Percentiles rank a stretch among this genome's conserved stretches.
phyloP scores from a whole-genome alignment of 2,888 invertebrate species.

The Electrophaes corylata region DNA sequence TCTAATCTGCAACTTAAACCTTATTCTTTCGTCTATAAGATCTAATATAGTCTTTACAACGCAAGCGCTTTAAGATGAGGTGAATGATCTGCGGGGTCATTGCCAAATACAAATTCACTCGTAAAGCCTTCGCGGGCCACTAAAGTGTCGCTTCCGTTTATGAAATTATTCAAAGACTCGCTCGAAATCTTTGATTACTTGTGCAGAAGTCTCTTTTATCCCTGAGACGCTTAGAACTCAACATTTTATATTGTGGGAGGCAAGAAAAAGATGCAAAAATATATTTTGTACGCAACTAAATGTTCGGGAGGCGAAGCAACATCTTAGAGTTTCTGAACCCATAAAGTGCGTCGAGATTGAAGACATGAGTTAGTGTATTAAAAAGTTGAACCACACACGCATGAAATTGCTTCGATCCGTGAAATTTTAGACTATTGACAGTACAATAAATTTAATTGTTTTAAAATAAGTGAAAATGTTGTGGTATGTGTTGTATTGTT shows the following conservation, averaged over 20 bases:
- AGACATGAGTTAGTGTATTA: conserved; percentile 77
- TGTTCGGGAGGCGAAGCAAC: conserved; percentile 46
- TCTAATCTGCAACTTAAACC: conserved; percentile 17
- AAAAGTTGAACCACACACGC: conserved; percentile 64
- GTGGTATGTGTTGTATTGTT: conserved; percentile 53
- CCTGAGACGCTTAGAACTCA: conserved; percentile 7
- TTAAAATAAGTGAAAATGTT: conserved; percentile 47
- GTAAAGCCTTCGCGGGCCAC: conserved; percentile 63
- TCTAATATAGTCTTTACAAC: conserved; percentile 25
- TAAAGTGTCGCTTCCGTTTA: conserved; percentile 64
- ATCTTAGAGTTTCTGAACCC: conserved; percentile 66
- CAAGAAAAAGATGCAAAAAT: not conserved
- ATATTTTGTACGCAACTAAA: conserved; percentile 17
- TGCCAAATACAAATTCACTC: conserved; percentile 73
- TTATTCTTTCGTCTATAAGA: conserved; percentile 26
- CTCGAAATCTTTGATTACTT: conserved; percentile 41
- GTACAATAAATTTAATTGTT: not conserved
- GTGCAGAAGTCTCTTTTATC: conserved; percentile 24
- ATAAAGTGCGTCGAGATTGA: conserved; percentile 67
- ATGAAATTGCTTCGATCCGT: conserved; percentile 54
- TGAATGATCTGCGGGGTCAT: conserved; percentile 77
- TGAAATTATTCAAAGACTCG: conserved; percentile 39
- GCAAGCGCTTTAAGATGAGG: conserved; percentile 45
- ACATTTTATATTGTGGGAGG: conserved; percentile 9
- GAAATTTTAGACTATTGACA: not conserved